A percentile compares a stretch with the other conserved stretches of the same genome.
Evolutionary conservation across 2,888 invertebrate genomes (phyloP).

Genomic region (Empis stercorea): DNA sequence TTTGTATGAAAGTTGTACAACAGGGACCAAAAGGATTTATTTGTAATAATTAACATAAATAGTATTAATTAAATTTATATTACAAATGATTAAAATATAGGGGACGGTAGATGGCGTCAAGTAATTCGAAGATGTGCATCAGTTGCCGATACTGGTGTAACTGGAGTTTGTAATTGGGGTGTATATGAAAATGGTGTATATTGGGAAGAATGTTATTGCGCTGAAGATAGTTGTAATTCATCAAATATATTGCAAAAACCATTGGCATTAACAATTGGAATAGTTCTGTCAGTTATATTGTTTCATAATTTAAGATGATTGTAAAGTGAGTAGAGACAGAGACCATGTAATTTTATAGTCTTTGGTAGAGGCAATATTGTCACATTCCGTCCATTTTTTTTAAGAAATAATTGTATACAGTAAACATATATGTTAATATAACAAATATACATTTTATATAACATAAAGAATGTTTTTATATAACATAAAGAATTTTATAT

Average conservation of each 20-base stretch:
- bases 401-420: too few relatives aligned
- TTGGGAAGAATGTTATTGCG: constrained; percentile 95
- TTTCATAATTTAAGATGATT: background rate
- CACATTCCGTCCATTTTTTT: constrained; percentile 9
- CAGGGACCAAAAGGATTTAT: constrained; percentile 90
- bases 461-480: too few relatives aligned
- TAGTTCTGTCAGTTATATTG: background rate
- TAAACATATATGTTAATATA: too few relatives aligned
- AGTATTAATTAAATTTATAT: too few relatives aligned
- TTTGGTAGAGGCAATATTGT: too few relatives aligned
- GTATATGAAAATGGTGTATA: constrained; percentile 89
- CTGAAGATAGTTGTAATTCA: constrained; percentile 75
- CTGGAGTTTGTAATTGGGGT: constrained; percentile 94
- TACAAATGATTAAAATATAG: constrained; percentile 40
- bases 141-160: constrained; percentile 80
- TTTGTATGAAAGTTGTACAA: constrained; percentile 89
- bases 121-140: constrained; percentile 82
- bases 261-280: constrained; percentile 1
- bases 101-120: constrained; percentile 91
- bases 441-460: too few relatives aligned
- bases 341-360: too few relatives aligned
- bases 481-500: too few relatives aligned
- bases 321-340: too few relatives aligned
- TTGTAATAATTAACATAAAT: constrained; percentile 43
- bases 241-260: constrained; percentile 13